Evolutionary conservation across 2,888 invertebrate genomes (phyloP), one percentile per base, ranked within the genome.

Genomic region (Lepas anatifera): DNA sequence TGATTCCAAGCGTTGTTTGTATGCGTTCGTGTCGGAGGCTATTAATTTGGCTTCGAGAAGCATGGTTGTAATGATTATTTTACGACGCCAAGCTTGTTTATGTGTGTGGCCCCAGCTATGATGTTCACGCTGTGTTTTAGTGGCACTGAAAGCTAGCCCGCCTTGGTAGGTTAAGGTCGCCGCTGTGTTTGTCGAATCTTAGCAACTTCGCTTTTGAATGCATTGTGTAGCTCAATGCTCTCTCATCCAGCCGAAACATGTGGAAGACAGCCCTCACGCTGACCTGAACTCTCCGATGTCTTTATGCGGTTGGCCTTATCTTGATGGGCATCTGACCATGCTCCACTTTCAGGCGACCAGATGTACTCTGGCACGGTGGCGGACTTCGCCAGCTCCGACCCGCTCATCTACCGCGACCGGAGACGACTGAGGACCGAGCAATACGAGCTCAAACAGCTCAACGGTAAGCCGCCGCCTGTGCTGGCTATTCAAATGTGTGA

Each of bases 351-450:
- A 93, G 94, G 95, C 81, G 91, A 89, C 71, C 91, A 92, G 80
- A 82, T 96, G 74, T 96, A 95, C 80, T 91, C 95, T 25, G 96
- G 95, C 35, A 96, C 94, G 64, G 94, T 95, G 70, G 92, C 94
- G 72, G 94, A 94, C 83, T 94, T 94, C 83, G 92, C 93, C 76
- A 92, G 93, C 72, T 92, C 91, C 87, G 93, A 94, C 83, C 93
- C 95, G 72, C 93, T 95, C 81, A 95, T 96, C 80, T 95, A 94
- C 83, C 84, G 95, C 78, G 91, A 92, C 79, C 90, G 29, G 52
- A 25, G 25, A 6, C 58, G 92, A 43, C 82, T 96, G 75, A 90
- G 95, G 78, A 96, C 95, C 70, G 93, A 93, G 80, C 93, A 94
- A 78, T 94, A 92, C 81, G 95, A 96, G 82, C 92, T 93, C 75